phyloP scores from a whole-genome alignment of 2,888 invertebrate species.

The Apotomis turbidana region DNA sequence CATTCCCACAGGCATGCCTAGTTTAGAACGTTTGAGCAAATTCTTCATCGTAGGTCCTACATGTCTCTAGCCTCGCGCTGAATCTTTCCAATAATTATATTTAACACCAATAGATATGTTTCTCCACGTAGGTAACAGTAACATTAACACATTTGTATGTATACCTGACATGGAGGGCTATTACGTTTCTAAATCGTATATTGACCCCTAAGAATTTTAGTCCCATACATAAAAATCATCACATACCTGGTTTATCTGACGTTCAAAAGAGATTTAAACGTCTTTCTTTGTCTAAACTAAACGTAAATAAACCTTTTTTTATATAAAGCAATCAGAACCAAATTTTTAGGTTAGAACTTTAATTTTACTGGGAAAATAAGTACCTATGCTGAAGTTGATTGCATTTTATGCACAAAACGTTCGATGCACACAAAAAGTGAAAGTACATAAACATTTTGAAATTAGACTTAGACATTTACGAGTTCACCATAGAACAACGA shows the following conservation, averaged over 20 bases:
- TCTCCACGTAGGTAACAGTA: conserved; percentile 40
- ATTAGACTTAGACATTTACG: no score
- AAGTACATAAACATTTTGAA: no score
- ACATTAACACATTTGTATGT: conserved; percentile 17
- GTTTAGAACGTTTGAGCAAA: not conserved
- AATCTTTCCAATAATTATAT: conserved; percentile 12
- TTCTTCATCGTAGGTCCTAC: no score
- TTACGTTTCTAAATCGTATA: conserved; percentile 22
- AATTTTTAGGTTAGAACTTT: no score
- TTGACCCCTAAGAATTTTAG: conserved; percentile 36
- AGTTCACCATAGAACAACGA: no score
- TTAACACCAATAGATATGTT: conserved; percentile 48
- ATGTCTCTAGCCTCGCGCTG: not conserved
- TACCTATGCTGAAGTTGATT: no score
- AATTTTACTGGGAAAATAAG: no score
- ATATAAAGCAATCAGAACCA: no score
- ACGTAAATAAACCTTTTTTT: no score
- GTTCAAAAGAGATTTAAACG: not conserved
- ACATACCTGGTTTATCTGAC: conserved; percentile 9
- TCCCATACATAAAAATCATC: conserved; percentile 25
- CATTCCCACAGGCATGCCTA: no score
- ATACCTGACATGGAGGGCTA: conserved; percentile 23
- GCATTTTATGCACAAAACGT: no score
- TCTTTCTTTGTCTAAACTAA: not conserved
- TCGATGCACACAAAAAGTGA: no score